Base-by-base conservation (phyloP, 2,888 invertebrate genomes). In the Esperia sulphurella region DNA sequence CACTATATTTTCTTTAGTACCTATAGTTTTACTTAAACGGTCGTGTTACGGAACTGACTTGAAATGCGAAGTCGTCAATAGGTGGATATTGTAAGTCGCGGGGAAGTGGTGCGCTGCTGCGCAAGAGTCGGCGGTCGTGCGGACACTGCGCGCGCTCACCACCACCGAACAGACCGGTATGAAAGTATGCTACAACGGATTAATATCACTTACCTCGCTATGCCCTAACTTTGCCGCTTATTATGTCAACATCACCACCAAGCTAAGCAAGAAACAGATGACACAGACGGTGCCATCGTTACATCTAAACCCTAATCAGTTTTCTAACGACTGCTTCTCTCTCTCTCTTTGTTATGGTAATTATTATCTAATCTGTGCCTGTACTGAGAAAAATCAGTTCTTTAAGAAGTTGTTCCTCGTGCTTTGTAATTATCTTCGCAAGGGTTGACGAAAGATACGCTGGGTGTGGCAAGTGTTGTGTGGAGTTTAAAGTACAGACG, bases 101-200 rank as follows among this genome's bases (percentile, higher is more conserved):
- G 9, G 14, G 67, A 68, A 52, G 46, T 57, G 65, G 61, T 59
- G 65, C 60, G 59, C 59, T 64, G 57, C 65, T 8, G 64, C 62
- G 58, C 55, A 51, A 51, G 49, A 61, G 51, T 63, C 68, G 70
- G 84, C 82, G 72, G 72, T 73, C 71, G 70, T 68, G 63, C 71
- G 65, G 65, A 60, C 73, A 83, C 81, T 83, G 81, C 67, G 73
- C 63, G 50, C 55, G 50, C 55, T 61, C 58, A 61, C 54, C 59
- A n/a, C 10, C 35, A n/a, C 52, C 55, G 53, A 48, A 51, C 54
- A 54, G 54, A 71, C 79, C 76, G 71, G 69, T 75, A 77, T 74
- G 84, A 86, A 86, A 86, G 84, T 84, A 69, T 75, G 73, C 71
- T 75, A 71, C 71, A 70, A 71, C 77, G 43, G 78, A 79, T 80